These are phyloP conservation scores for Centrocercus urophasianus DNA, from an alignment of 2,113 vertebrate species.

Conservation along the genomic window DNA sequence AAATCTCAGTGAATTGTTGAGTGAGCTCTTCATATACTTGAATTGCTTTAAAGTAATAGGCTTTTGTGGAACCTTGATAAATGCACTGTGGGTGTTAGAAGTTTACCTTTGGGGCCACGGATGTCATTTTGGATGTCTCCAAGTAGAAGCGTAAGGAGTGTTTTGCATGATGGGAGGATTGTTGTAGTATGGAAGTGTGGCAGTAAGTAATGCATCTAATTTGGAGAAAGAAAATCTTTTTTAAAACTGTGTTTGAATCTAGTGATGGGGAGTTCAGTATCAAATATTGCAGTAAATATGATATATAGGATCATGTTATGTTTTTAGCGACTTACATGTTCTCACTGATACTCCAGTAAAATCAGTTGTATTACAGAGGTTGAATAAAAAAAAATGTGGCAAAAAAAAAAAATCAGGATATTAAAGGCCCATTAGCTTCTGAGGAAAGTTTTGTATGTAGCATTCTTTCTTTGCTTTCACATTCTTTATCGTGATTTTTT, in stretches of 20 bases:
- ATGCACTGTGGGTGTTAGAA: background rate
- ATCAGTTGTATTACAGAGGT: background rate
- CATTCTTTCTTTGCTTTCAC: background rate
- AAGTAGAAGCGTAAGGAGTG: background rate
- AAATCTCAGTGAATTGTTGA: background rate
- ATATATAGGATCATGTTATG: background rate
- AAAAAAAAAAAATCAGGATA: background rate
- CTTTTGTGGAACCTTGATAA: background rate
- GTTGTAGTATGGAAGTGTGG: background rate
- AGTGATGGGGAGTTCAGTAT: background rate
- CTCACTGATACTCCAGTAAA: background rate
- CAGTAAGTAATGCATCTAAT: background rate
- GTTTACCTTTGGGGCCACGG: background rate
- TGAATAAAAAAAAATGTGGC: background rate
- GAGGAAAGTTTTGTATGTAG: background rate
- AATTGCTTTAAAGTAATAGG: background rate
- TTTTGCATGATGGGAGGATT: background rate
- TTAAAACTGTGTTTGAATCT: background rate
- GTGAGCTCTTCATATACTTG: accelerated
- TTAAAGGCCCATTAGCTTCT: background rate
- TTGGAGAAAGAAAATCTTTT: background rate
- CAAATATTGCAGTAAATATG: background rate
- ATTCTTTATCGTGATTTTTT: background rate
- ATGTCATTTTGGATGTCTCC: background rate
- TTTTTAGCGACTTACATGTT: background rate